Evolutionary conservation across 2,797 vertebrate genomes (phyloP).

Genomic region (Dendrocincla fuliginosa): DNA sequence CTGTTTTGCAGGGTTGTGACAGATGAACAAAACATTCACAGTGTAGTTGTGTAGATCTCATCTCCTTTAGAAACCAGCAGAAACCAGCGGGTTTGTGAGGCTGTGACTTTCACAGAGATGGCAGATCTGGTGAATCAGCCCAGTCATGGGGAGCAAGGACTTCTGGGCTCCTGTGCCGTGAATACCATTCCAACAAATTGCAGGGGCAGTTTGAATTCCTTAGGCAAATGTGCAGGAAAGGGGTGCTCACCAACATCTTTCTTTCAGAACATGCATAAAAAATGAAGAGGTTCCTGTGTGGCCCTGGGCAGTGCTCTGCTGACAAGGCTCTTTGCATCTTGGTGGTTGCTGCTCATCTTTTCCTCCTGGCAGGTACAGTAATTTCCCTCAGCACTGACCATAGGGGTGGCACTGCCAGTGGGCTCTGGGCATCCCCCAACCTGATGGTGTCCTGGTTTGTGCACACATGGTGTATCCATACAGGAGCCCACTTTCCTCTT

Average conservation of each 20-base stretch:
- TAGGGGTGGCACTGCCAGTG: background rate
- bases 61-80: background rate
- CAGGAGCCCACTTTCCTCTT: background rate
- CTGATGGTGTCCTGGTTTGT: background rate
- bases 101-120: background rate
- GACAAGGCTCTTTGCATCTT: constrained; percentile 10
- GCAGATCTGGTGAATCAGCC: background rate
- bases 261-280: constrained; percentile 53
- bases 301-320: background rate
- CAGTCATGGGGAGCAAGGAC: accelerated
- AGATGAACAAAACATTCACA: background rate
- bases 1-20: background rate
- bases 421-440: background rate
- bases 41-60: background rate
- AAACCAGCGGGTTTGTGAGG: background rate
- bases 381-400: background rate
- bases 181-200: background rate
- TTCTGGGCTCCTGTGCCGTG: background rate
- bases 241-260: background rate
- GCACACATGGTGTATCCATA: background rate
- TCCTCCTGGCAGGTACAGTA: constrained; percentile 64
- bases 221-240: background rate
- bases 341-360: constrained; percentile 3
- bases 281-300: constrained; percentile 47
- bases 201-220: background rate